Evolutionary conservation across 64 coral and sea anemone genomes (phyloP).

Genomic region (Actinia equina): DNA sequence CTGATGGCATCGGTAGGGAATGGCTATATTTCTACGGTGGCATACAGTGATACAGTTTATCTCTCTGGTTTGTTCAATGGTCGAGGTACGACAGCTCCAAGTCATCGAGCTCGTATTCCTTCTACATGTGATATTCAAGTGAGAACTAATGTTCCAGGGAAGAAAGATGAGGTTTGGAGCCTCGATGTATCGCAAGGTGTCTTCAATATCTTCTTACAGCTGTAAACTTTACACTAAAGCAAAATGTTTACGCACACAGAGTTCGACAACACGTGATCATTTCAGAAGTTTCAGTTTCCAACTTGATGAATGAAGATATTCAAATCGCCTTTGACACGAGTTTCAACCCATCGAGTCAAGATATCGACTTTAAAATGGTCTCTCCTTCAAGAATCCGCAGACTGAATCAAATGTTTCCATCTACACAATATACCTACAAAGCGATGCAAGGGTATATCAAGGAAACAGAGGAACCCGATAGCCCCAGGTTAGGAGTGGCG

Average conservation of each 20-base stretch:
- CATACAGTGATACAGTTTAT: slow-evolving; percentile 77
- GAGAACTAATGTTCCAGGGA: slow-evolving; percentile 16
- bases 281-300: slow-evolving; percentile 60
- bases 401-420: neutral
- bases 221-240: slow-evolving; percentile 66
- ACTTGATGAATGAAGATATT: slow-evolving; percentile 46
- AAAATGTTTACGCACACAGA: slow-evolving; percentile 81
- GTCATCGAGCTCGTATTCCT: slow-evolving; percentile 89
- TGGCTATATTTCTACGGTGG: slow-evolving; percentile 80
- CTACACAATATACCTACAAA: slow-evolving; percentile 1
- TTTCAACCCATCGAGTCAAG: slow-evolving; percentile 54
- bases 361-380: slow-evolving; percentile 53
- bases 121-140: slow-evolving; percentile 70
- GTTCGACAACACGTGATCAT: slow-evolving; percentile 67
- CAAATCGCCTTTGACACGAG: slow-evolving; percentile 48
- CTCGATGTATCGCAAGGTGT: slow-evolving; percentile 73
- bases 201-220: slow-evolving; percentile 45
- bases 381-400: slow-evolving; percentile 1
- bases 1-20: slow-evolving; percentile 92
- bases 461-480: slow-evolving; percentile 73
- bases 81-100: slow-evolving; percentile 59
- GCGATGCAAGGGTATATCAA: slow-evolving; percentile 71
- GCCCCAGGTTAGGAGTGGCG: slow-evolving; percentile 66
- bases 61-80: slow-evolving; percentile 91
- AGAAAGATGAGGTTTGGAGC: slow-evolving; percentile 38